Percentiles rank a stretch among this genome's conserved stretches.
Evolutionary conservation across 2,797 vertebrate species (phyloP).

Genomic region (Lutjanus argentimaculatus): DNA sequence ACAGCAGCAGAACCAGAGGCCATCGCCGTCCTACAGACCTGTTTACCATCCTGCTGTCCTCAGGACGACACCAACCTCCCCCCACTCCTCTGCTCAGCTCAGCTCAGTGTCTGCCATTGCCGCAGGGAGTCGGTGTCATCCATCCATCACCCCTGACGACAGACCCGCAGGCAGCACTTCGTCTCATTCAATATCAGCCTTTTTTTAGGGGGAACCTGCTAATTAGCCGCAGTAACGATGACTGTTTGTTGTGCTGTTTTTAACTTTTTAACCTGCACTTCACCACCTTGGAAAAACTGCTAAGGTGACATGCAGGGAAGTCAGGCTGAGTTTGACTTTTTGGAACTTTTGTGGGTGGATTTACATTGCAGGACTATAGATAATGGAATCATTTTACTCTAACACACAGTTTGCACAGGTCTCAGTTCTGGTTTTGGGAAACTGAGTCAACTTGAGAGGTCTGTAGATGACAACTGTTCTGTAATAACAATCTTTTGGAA

Average conservation of each 20-base stretch:
- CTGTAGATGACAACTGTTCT: no score
- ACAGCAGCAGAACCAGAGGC: conserved; percentile 65
- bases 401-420: not conserved
- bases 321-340: conserved; percentile 52
- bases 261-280: conserved; percentile 48
- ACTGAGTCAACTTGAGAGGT: not conserved
- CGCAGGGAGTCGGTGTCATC: conserved; percentile 72
- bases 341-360: conserved; percentile 33
- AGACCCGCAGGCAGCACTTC: conserved; percentile 56
- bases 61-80: conserved; percentile 28
- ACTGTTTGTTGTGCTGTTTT: conserved; percentile 70
- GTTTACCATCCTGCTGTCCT: conserved; percentile 58
- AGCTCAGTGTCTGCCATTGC: conserved; percentile 66
- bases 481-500: not conserved
- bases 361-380: not conserved
- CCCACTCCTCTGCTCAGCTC: conserved; percentile 4
- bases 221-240: conserved; percentile 68
- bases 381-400: not conserved
- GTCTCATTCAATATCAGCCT: conserved; percentile 51
- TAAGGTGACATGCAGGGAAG: conserved; percentile 56
- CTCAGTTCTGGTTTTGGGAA: not conserved
- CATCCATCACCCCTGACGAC: conserved; percentile 75
- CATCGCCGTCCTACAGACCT: conserved; percentile 65
- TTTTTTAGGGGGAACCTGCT: conserved; percentile 63
- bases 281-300: conserved; percentile 58